Base-by-base conservation (phyloP, 2,888 invertebrate genomes). In the Apodemia mormo region DNA sequence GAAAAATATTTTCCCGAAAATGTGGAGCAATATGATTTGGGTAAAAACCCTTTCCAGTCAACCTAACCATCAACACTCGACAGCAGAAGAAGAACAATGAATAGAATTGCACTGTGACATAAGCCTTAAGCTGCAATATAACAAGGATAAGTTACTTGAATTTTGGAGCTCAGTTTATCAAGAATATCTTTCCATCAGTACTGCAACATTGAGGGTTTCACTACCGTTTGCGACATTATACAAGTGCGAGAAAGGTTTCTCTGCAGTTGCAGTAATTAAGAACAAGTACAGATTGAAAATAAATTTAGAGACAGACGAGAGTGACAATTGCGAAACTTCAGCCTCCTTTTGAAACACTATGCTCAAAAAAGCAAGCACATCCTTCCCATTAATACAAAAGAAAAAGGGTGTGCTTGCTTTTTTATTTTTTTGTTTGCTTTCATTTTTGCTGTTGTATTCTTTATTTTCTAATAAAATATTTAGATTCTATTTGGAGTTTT, bases 21-120 rank as follows among this genome's bases (percentile, higher is more conserved):
- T 74, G 68, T 71, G 71, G 71, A 74, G 72, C 72, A 73, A 72
- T 74, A 73, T 65, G 75, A 72, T 65, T 73, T 73, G 72, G 70
- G 72, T 66, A 71, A 68, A 70, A 73, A 71, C 49, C 71, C 73
- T 72, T 73, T 72, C 14, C 70, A 71, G 70, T 66, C 66, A 52
- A 65, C 58, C 67, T 9, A 68, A 72, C 56, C 71, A 76, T 72
- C 72, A 56, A 71, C 73, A 73, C 73, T 74, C 73, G 4, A 74
- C 71, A 76, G 72, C 22, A 61, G 75, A 76, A 71, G 75, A 76
- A 75, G 74, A 76, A 73, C 70, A 73, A 74, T 67, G 75, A 68
- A 77, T 76, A 68, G 75, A 77, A 72, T 68, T 78, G 67, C 75
- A 75, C 70, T 74, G 75, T 72, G 76, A 75, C 22, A 22, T 22